Conservation (phyloP, 1,140 invertebrate genomes). For the Drosophila pseudoobscura region DNA sequence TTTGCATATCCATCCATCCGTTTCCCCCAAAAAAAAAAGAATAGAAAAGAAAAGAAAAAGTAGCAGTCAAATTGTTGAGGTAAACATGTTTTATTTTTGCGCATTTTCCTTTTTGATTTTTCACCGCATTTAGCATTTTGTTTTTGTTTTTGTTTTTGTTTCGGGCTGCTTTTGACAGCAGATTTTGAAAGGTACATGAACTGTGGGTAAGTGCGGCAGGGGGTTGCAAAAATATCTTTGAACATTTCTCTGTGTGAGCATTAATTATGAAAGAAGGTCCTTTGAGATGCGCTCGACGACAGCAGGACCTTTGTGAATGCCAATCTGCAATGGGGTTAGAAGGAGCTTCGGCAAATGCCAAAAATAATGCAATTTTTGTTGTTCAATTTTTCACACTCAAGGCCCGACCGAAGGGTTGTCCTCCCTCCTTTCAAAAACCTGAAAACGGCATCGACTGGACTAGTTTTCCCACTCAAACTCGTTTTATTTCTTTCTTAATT, state of each 20-base stretch:
- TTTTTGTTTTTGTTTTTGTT: constrained; percentile 24
- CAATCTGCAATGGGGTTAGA: constrained; percentile 50
- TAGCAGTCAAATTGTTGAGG: constrained; percentile 43
- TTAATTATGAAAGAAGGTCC: constrained; percentile 70
- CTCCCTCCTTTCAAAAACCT: no score
- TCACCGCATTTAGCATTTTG: constrained; percentile 53
- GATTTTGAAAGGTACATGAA: constrained; percentile 4
- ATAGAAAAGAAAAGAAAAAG: constrained; percentile 4
- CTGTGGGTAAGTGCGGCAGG: no score
- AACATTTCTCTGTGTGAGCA: constrained; percentile 69
- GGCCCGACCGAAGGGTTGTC: neutral
- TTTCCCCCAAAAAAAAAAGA: neutral
- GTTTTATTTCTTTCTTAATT: constrained; percentile 57
- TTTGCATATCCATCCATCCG: constrained; percentile 55
- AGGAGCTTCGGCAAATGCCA: constrained; percentile 13
- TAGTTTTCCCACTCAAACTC: constrained; percentile 4
- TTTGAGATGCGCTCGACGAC: constrained; percentile 55
- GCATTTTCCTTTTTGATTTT: constrained; percentile 51
- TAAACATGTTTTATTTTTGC: constrained; percentile 60
- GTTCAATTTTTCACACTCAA: constrained; percentile 58
- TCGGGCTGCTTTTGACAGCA: constrained; percentile 56
- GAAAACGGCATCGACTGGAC: no score
- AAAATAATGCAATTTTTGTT: constrained; percentile 57
- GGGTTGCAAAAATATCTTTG: constrained; percentile 63
- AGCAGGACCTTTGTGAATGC: constrained; percentile 27